These are phyloP conservation scores for Tinea semifulvella DNA, from an alignment of 2,888 invertebrate species.

Conservation along the genomic window DNA sequence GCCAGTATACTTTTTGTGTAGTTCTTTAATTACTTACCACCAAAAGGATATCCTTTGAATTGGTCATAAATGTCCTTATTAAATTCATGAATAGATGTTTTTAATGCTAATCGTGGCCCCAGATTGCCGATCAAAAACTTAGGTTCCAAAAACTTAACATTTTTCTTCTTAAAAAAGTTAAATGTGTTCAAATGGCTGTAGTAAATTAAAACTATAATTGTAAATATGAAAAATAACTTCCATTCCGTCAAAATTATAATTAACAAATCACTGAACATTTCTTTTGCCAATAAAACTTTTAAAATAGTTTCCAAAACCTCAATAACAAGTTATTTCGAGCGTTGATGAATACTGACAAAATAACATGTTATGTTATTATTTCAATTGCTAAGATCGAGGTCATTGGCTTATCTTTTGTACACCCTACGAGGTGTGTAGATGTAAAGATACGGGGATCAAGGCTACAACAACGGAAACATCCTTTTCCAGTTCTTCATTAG, in stretches of 20 bases:
- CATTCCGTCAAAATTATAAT: constrained; percentile 39
- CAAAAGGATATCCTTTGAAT: constrained; percentile 53
- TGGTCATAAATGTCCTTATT: constrained; percentile 50
- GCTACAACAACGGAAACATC: no score
- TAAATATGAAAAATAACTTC: constrained; percentile 38
- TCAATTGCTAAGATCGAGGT: no score
- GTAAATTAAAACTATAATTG: constrained; percentile 37
- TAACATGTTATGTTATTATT: no score
- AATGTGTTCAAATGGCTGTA: constrained; percentile 46
- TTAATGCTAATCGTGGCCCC: constrained; percentile 43
- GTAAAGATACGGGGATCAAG: no score
- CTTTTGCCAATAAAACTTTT: no score
- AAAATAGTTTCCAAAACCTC: no score
- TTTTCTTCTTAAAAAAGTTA: constrained; percentile 52
- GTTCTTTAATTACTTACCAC: constrained; percentile 45
- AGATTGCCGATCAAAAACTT: constrained; percentile 57
- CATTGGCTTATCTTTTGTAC: no score
- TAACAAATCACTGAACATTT: neutral
- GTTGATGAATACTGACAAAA: no score
- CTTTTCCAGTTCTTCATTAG: no score
- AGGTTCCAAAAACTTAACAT: constrained; percentile 50
- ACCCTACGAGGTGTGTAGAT: no score
- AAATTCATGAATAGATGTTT: constrained; percentile 53
- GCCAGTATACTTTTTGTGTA: constrained; percentile 8
- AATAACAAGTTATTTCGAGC: no score